Base-by-base conservation (phyloP, 2,797 vertebrate species). In the Semaprochilodus insignis region DNA sequence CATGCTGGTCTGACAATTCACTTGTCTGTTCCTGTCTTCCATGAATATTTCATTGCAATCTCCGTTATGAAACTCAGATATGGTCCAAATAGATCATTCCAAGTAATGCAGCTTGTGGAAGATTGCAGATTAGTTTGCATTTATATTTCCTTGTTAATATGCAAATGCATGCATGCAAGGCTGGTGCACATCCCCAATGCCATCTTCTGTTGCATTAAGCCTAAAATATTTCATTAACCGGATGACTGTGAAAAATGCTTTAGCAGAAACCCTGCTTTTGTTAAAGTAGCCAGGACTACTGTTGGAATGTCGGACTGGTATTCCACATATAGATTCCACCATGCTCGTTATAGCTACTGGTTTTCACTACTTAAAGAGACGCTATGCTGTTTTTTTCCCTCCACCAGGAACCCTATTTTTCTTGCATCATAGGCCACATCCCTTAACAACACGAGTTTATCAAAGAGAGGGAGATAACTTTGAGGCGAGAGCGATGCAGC, bases 151-250 rank as follows among this genome's bases (percentile, higher is more conserved):
- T 44, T 66, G 34, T 10, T 57, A 65, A 84, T 77, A 66, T 66
- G 25, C 3, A 73, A 77, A 77, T 81, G 75, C 62, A 44, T 74
- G 51, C 66, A 67, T 77, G 65, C 72, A 19, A 36, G 21, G 73
- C 1, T 48, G 51, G 21, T 67, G 60, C 51, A 55, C 59, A 57
- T 80, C 34, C 57, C 27, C 3, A 31, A 31, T 72, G 23, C 21
- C 72, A 36, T 10, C 36, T 14, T 36, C n/a, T n/a, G 0, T 54
- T 54, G 0, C 52, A 4, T 54, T 17, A 54, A 52, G 51, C 51
- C 52, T 17, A 54, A 16, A 2, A 16, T 16, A 54, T n/a, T 57
- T 57, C 21, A n/a, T 7, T 57, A 54, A 23, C 57, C 70, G 31
- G 23, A 16, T n/a, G 25, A 2, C 23, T 44, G 5, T 44, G 40